Evolutionary conservation across 2,113 vertebrate species (phyloP).

Genomic region (Morone saxatilis): DNA sequence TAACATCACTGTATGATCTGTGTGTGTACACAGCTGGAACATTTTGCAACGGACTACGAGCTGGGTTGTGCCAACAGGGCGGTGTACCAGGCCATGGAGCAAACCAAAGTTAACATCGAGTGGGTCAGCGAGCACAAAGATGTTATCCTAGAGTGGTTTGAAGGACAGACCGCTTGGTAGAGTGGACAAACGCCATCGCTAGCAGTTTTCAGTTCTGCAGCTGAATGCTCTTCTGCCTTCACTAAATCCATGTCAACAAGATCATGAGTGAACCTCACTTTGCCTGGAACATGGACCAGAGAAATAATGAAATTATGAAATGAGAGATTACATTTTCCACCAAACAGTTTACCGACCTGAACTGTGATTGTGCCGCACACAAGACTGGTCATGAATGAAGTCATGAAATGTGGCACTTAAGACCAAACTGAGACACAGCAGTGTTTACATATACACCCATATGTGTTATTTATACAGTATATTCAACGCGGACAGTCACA

Average conservation of each 20-base stretch:
- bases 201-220: background rate
- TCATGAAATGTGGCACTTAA: background rate
- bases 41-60: slow-evolving; percentile 74
- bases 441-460: slow-evolving; percentile 17
- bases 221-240: background rate
- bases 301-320: background rate
- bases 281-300: background rate
- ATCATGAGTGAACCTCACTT: background rate
- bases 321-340: background rate
- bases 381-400: background rate
- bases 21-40: slow-evolving; percentile 84
- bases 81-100: slow-evolving; percentile 88
- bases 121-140: slow-evolving; percentile 89
- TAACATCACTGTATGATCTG: background rate
- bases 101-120: slow-evolving; percentile 88
- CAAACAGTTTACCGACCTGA: background rate
- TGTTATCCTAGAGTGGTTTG: slow-evolving; percentile 85
- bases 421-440: background rate
- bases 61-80: slow-evolving; percentile 72
- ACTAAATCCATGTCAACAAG: background rate
- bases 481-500: background rate
- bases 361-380: background rate
- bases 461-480: slow-evolving; percentile 47
- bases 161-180: slow-evolving; percentile 4
- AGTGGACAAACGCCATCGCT: background rate